phyloP scores from a whole-genome alignment of 1,140 invertebrate genomes.

The Magallana angulata region DNA sequence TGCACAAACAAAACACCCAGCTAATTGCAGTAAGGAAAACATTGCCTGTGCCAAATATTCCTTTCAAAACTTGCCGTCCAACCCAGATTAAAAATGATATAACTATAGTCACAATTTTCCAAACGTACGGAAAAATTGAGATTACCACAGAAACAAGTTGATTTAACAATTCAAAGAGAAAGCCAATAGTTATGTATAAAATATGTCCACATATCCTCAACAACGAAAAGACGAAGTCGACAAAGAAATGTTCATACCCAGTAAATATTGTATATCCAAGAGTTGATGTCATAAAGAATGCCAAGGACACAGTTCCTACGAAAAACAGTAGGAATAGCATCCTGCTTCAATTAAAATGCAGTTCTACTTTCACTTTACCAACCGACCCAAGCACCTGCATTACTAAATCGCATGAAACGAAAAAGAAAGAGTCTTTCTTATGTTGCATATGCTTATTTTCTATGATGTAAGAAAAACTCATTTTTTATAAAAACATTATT shows the following conservation, averaged over 20 bases:
- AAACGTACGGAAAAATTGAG: neutral
- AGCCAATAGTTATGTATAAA: neutral
- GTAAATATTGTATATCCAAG: neutral
- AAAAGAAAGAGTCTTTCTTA: neutral
- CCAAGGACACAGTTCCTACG: neutral
- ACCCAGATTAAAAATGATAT: slow-evolving; percentile 42
- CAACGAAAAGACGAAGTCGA: neutral
- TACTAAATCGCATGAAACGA: neutral
- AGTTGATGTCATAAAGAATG: neutral
- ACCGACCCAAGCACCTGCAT: neutral
- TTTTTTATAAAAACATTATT: no score
- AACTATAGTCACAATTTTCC: neutral
- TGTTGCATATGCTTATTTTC: no score
- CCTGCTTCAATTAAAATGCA: neutral
- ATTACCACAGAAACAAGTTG: neutral
- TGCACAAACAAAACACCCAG: slow-evolving; percentile 43
- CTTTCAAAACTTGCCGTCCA: slow-evolving; percentile 36
- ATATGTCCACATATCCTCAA: neutral
- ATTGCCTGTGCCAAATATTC: slow-evolving; percentile 34
- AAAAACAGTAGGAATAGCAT: slow-evolving; percentile 6
- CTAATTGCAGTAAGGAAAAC: slow-evolving; percentile 36
- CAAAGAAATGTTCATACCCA: neutral
- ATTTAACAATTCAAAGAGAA: slow-evolving; percentile 8
- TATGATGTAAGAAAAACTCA: no score
- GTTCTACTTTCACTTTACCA: neutral